Evolutionary conservation across 2,113 vertebrate species (phyloP).

Genomic region (Rhizomys pruinosus): DNA sequence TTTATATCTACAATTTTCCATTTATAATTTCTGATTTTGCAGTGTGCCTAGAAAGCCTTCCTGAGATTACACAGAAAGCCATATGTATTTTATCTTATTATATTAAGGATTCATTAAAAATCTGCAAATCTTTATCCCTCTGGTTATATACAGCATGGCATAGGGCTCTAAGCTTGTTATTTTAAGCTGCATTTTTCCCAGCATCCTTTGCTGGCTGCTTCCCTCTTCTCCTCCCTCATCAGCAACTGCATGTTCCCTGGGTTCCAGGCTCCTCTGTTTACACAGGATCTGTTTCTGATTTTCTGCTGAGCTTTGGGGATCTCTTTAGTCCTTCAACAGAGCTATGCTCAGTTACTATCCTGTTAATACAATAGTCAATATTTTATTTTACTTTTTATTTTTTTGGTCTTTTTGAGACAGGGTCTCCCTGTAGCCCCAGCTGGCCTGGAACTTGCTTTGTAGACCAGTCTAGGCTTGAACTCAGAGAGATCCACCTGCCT

Average conservation of each 20-base stretch:
- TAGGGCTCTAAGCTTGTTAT: conserved; percentile 34
- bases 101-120: neutral
- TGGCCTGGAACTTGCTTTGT: too few species aligned
- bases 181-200: neutral
- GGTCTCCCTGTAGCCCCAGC: too few species aligned
- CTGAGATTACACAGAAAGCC: neutral
- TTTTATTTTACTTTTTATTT: too few species aligned
- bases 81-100: neutral
- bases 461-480: too few species aligned
- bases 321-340: neutral
- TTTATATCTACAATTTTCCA: neutral
- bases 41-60: neutral
- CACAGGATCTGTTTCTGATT: neutral
- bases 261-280: neutral
- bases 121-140: neutral
- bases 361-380: neutral
- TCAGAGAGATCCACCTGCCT: too few species aligned
- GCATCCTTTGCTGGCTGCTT: neutral
- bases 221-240: neutral
- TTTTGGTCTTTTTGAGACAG: too few species aligned
- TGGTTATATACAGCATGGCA: neutral
- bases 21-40: neutral
- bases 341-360: neutral
- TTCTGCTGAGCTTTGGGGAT: neutral
- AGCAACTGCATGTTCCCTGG: neutral